phyloP scores from a whole-genome alignment of 2,797 vertebrate species.

The Lycodopsis pacificus region DNA sequence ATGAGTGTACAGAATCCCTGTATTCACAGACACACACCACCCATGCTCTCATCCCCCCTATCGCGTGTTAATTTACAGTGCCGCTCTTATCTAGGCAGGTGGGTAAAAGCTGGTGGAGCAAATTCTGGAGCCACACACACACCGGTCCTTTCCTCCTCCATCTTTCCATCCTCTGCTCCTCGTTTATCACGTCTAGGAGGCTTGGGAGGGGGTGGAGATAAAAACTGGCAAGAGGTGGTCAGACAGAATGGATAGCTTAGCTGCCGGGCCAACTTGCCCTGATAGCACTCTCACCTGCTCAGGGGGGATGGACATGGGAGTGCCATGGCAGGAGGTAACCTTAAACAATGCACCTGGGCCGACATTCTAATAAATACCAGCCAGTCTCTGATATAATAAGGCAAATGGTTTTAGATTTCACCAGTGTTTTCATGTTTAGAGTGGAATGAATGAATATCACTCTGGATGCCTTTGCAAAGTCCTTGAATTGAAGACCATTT shows the following conservation, averaged over 20 bases:
- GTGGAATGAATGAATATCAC: not conserved
- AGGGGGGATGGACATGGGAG: not conserved
- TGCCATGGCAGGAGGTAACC: not conserved
- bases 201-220: conserved; percentile 50
- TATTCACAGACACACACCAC: not conserved
- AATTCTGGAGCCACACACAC: conserved; percentile 69
- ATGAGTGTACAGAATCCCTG: conserved; percentile 9
- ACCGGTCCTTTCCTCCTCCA: conserved; percentile 40
- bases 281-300: conserved; percentile 46
- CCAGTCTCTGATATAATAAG: not conserved
- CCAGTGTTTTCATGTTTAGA: not conserved
- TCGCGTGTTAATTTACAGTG: conserved; percentile 83
- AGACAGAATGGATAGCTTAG: conserved; percentile 70
- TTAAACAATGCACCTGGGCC: not conserved
- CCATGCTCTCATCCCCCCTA: conserved; percentile 63
- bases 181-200: conserved; percentile 67
- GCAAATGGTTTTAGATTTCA: not conserved
- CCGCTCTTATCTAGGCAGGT: conserved; percentile 81
- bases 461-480: not conserved
- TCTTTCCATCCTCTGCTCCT: conserved; percentile 64
- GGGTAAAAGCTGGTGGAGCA: conserved; percentile 77
- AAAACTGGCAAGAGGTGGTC: conserved; percentile 63
- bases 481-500: not conserved
- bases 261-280: conserved; percentile 43
- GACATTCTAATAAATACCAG: conserved; percentile 3